Percentiles rank a stretch among this genome's conserved stretches.
Conservation (phyloP, 2,797 vertebrate genomes). For the Chaunax sp. region DNA sequence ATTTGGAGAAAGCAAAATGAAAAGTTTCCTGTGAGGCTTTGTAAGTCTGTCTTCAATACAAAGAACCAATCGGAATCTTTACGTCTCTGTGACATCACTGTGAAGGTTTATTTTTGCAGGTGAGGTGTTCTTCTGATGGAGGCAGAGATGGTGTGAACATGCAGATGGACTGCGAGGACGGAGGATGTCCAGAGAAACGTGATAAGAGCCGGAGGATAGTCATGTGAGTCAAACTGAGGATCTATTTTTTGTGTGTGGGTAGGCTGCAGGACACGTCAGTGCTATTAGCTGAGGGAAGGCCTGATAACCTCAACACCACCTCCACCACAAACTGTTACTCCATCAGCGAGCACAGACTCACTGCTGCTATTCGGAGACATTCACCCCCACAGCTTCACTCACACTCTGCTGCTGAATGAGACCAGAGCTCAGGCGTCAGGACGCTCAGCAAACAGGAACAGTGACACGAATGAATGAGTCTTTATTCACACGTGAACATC, state of each 20-base stretch:
- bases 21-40: not conserved
- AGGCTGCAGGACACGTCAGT: slow-evolving; percentile 60
- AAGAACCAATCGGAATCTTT: not conserved
- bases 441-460: slow-evolving; percentile 5
- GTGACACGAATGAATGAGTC: too few species aligned
- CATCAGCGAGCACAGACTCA: slow-evolving; percentile 43
- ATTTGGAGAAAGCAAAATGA: too few species aligned
- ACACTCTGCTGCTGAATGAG: slow-evolving; percentile 29
- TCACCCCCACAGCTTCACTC: slow-evolving; percentile 51
- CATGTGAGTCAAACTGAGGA: slow-evolving; percentile 58
- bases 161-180: slow-evolving; percentile 31
- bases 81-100: not conserved
- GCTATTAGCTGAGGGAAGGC: slow-evolving; percentile 52
- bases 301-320: slow-evolving; percentile 66
- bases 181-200: slow-evolving; percentile 49
- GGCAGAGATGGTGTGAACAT: slow-evolving; percentile 12
- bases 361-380: slow-evolving; percentile 59
- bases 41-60: not conserved
- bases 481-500: too few species aligned
- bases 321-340: slow-evolving; percentile 63
- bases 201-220: slow-evolving; percentile 44
- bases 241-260: slow-evolving; percentile 65
- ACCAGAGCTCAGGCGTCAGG: slow-evolving; percentile 24
- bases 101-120: slow-evolving; percentile 41
- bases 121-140: slow-evolving; percentile 24